Evolutionary conservation across 2,113 vertebrate species (phyloP), one percentile per base, ranked within the genome.

Genomic region (Oceanites oceanicus): DNA sequence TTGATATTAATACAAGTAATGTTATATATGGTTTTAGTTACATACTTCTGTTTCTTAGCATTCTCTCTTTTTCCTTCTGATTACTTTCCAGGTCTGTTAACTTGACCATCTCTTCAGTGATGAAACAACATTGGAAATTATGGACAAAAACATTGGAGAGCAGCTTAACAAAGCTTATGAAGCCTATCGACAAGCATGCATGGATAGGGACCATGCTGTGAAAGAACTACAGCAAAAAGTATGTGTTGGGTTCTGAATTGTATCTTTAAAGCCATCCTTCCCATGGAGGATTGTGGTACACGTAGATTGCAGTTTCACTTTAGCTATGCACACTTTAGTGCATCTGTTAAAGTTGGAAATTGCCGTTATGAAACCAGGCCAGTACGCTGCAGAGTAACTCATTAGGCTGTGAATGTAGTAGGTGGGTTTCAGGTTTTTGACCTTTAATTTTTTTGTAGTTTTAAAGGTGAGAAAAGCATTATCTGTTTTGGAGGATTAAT

Each of bases 81-180:
- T 97, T 96, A 50, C 88, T 95, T 98, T 97, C 58, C 90, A 98
- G 98, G 91, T 94, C 78, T 97, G 47, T 88, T 94, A 90, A 91
- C 86, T 94, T 90, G 84, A 96, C 65, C 90, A 87, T 90, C 94
- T 97, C 95, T 97, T 98, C 98, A 99, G 99, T 99, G 97, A 99
- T 99, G 99, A 98, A 98, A 98, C 98, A 98, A 97, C 98, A 97
- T 98, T 96, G 97, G 97, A 95, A 98, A 98, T 98, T 98, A 99
- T 99, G 99, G 99, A 99, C 97, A 99, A 98, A 98, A 99, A 99
- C 97, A 99, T 99, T 81, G 99, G 98, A 94, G 99, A 99, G 88
- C 99, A 99, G 97, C 99, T 99, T 98, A 99, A 99, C 98, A 99
- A 99, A 98, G 99, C 99, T 91, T 99, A 99, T 14, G 99, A 99